These are phyloP conservation scores for Muscina levida DNA, from an alignment of 2,888 invertebrate species.

Conservation along the genomic window DNA sequence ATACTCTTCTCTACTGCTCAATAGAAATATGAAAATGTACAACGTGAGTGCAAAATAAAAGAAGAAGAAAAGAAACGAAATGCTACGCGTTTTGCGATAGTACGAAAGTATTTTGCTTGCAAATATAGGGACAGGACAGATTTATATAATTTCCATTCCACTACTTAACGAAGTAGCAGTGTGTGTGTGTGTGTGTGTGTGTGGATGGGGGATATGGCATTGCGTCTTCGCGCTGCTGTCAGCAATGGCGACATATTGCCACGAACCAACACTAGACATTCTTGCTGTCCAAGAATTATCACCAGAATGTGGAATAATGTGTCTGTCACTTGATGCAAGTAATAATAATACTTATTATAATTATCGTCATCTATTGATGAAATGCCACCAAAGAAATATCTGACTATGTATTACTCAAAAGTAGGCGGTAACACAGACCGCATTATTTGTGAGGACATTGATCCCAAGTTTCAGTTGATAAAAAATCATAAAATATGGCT, in stretches of 20 bases:
- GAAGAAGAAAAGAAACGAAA: background rate
- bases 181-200: too few species aligned
- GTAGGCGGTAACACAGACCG: too few species aligned
- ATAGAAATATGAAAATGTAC: constrained; percentile 40
- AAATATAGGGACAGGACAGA: constrained; percentile 26
- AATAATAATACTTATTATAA: too few species aligned
- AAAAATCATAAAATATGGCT: too few species aligned
- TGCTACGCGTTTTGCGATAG: constrained; percentile 33
- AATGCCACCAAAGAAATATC: too few species aligned
- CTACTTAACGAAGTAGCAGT: constrained; percentile 6
- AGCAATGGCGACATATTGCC: constrained; percentile 26
- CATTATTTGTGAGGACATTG: too few species aligned
- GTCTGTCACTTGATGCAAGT: constrained; percentile 10
- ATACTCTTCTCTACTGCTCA: background rate
- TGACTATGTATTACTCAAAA: too few species aligned
- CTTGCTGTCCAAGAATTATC: constrained; percentile 13
- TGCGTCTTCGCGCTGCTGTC: too few species aligned
- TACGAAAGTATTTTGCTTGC: constrained; percentile 28
- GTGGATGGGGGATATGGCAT: too few species aligned
- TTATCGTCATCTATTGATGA: background rate
- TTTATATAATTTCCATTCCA: constrained; percentile 33
- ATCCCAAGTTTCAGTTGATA: too few species aligned
- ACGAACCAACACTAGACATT: constrained; percentile 22
- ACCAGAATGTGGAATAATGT: constrained; percentile 25
- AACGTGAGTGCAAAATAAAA: constrained; percentile 16